Base-by-base conservation (phyloP, 92 coral and sea anemone species). In the Epizoanthus stellaris region DNA sequence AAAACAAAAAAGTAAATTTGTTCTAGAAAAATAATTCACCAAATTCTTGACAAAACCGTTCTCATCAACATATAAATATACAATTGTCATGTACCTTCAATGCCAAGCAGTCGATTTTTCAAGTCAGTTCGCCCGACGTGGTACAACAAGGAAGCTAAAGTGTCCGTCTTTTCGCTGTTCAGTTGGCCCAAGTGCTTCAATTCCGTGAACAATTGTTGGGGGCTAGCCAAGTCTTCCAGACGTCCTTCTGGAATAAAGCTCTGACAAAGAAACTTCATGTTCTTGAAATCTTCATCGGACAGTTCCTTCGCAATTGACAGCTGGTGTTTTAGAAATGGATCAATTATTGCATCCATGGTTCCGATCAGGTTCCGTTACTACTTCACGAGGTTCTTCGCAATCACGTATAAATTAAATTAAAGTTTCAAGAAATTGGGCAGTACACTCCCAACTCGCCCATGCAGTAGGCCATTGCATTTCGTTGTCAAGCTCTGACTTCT, bases 101-200 rank as follows among this genome's bases (percentile, higher is more conserved):
- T 90, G 19, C 97, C 99, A 36, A 97, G 93, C 14, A 97, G 90
- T 12, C 92, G 95, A 90, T 93, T 93, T 21, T 85, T 89, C 36
- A 97, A 91, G 61, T 97, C 98, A 66, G 92, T 94, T 25, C 99
- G 90, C 15, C 95, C 97, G 15, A 95, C 89, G 65, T 93, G 94
- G 62, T 88, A 95, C 40, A 97, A 87, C 14, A 95, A 74, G 20
- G 94, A 90, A 5, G 97, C 94, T 15, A 97, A 70, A 38, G 87
- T 92, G 63, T 88, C 94, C 57, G 87, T 94, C 13, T 94, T 90
- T 14, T 92, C 92, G 10, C 85, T 90, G 83, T 87, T 80, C 6
- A 96, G 90, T 23, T 76, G 80, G 25, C 93, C 91, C 36, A 90
- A 86, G 79, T 91, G 99, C 21, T 91, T 90, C 10, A 96, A 88